Evolutionary conservation across 2,797 vertebrate species (phyloP).

Genomic region (Meda fulgida): DNA sequence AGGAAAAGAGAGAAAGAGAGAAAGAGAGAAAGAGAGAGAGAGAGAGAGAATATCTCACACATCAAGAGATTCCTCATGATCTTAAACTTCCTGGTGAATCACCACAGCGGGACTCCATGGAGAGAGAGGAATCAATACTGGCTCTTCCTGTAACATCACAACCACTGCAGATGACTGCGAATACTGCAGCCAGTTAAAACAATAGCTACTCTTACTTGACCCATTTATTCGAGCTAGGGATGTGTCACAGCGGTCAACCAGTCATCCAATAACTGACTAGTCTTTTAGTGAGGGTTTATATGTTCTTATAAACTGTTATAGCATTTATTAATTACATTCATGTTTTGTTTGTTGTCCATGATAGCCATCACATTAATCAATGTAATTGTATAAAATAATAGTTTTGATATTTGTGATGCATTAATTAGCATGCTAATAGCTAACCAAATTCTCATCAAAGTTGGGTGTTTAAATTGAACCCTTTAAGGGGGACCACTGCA

Average conservation of each 20-base stretch:
- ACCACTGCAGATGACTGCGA: not conserved
- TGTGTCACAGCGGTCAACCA: not conserved
- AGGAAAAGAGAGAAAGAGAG: not conserved
- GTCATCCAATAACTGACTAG: not conserved
- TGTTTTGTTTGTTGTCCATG: not conserved
- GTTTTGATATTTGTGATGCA: not conserved
- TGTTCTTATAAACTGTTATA: not conserved
- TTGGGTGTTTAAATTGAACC: not conserved
- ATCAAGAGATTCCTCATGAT: conserved; percentile 47
- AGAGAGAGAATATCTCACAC: not conserved
- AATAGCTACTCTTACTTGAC: not conserved
- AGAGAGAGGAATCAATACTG: conserved; percentile 36
- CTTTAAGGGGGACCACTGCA: not conserved
- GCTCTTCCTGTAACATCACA: conserved; percentile 18
- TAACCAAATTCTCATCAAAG: not conserved
- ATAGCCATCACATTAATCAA: no score
- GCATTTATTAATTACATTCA: not conserved
- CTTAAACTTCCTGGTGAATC: conserved; percentile 54
- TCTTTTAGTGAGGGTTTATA: not conserved
- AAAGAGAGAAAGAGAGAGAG: not conserved
- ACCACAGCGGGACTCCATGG: conserved; percentile 29
- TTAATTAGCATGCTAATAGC: not conserved
- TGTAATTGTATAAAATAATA: no score
- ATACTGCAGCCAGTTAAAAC: conserved; percentile 4
- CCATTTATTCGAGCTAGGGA: not conserved